Evolutionary conservation across 2,797 vertebrate species (phyloP), one percentile per base, ranked within the genome.

Genomic region (Sparidentex hasta): DNA sequence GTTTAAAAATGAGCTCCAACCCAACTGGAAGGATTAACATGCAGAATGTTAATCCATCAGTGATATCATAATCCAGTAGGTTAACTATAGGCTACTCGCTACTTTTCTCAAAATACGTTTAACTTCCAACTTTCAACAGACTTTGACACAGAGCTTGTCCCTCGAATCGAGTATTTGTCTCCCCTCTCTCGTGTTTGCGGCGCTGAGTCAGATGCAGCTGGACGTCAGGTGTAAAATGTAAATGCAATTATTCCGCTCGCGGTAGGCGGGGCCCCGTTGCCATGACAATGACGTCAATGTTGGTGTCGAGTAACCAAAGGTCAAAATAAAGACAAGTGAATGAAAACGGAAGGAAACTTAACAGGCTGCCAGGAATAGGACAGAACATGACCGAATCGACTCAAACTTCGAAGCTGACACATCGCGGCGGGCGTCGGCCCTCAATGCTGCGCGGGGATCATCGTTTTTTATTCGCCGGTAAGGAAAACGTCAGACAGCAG

Each of bases 291-390:
- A 95, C 95, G 94, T 95, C 94, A 95, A 92, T 91, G 92, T 94
- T 92, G 92, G 95, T 95, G 94, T 95, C 93, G 92, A 90, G 94
- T 95, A 95, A 95, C 95, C 92, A 94, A 95, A 95, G 94, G 94
- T 95, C 94, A 95, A 94, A 94, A 92, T 94, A 93, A 95, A 95
- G 93, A 93, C 92, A 94, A 93, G 93, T 93, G 92, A 93, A 94
- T 93, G 88, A 84, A 94, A 93, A 93, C 91, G 93, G 93, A 93
- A 93, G 92, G 89, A 88, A 92, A 93, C 89, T 91, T 92, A 87
- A 68, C 83, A 74, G 83, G 89, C 89, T 77, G 83, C 74, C 54
- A 56, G 51, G 69, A 87, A 84, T 52, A 59, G 67, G 67, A 76
- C 71, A n/a, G 43, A 86, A 84, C 80, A 61, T 7, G 27, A 59